Conservation (phyloP, 2,888 invertebrate genomes). For the Napeogenes inachia region DNA sequence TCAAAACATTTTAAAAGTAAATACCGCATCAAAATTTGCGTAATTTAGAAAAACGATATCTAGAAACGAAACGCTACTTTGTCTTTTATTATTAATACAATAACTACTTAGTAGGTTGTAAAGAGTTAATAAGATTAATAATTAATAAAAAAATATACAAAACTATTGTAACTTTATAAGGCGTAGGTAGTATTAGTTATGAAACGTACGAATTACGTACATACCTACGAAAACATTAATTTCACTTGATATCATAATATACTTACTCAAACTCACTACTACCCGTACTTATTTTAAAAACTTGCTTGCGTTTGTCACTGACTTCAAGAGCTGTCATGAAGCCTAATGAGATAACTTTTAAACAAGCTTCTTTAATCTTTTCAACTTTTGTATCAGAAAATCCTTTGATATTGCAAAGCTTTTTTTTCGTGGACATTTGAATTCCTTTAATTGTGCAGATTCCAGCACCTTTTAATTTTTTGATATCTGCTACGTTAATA, state of each 20-base stretch:
- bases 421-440: constrained; percentile 87
- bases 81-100: no score
- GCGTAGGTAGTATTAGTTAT: neutral
- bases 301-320: constrained; percentile 82
- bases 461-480: constrained; percentile 84
- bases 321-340: constrained; percentile 87
- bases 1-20: no score
- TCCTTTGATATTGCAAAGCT: constrained; percentile 83
- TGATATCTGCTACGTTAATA: constrained; percentile 85
- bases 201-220: neutral
- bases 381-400: constrained; percentile 87
- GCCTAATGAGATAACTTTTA: constrained; percentile 79
- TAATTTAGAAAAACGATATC: no score
- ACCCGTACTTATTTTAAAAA: constrained; percentile 83
- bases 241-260: neutral
- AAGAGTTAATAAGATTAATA: no score
- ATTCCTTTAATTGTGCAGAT: constrained; percentile 89
- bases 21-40: no score
- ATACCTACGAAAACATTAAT: neutral
- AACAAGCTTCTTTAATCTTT: constrained; percentile 87
- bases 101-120: no score
- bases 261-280: constrained; percentile 84
- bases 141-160: no score
- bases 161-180: no score
- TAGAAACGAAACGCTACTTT: no score